Conservation (phyloP, 2,797 vertebrate species). For the Phataginus tricuspis region DNA sequence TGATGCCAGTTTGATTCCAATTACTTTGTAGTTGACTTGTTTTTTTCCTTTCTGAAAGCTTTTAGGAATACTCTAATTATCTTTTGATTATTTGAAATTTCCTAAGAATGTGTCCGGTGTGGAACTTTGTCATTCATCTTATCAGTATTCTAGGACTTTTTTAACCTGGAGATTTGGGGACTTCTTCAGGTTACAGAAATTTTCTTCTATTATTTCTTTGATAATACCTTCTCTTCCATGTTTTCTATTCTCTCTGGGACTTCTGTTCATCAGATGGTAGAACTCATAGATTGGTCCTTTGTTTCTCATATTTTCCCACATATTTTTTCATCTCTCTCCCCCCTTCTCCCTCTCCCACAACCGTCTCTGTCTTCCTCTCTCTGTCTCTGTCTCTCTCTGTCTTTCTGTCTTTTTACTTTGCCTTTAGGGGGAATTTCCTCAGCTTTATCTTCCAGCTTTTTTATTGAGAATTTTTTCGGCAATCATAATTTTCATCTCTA, state of each 20-base stretch:
- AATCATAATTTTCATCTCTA: constrained; percentile 28
- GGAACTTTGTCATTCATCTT: background rate
- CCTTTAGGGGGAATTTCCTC: constrained; percentile 36
- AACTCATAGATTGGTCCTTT: constrained; percentile 13
- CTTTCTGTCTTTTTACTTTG: background rate
- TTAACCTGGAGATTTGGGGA: background rate
- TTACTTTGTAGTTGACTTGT: constrained; percentile 43
- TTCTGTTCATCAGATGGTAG: constrained; percentile 28
- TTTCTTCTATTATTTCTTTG: constrained; percentile 49
- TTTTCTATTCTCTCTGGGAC: constrained; percentile 3
- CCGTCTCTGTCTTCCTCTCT: background rate
- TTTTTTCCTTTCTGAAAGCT: constrained; percentile 35
- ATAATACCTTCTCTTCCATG: background rate
- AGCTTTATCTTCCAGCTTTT: constrained; percentile 34
- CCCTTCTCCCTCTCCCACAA: background rate
- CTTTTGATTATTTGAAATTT: constrained; percentile 50
- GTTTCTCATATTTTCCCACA: background rate
- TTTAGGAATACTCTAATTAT: background rate
- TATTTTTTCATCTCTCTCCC: background rate
- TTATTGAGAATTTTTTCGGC: constrained; percentile 36
- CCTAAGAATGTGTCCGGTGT: background rate
- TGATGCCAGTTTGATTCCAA: background rate
- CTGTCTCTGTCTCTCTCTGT: background rate
- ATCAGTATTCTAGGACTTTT: background rate
- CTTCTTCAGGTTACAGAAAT: background rate